Base-by-base conservation (phyloP, 2,113 vertebrate genomes). In the Meriones unguiculatus region DNA sequence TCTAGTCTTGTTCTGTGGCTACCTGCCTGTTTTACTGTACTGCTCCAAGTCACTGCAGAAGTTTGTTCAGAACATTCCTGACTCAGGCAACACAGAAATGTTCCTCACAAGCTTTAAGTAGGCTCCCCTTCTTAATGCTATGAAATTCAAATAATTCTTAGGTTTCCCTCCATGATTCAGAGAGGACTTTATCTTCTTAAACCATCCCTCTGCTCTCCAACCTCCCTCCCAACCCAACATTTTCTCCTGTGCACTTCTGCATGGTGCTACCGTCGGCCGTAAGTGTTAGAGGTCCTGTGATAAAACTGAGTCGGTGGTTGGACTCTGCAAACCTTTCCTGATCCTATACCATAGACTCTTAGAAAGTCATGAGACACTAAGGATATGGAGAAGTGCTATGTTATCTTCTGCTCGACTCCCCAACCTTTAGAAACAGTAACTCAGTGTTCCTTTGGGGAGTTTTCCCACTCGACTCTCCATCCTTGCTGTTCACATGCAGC, bases 111-210 rank as follows among this genome's bases (percentile, higher is more conserved):
- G n/a, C 41, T 91, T 77, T 93, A 91, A 93, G n/a, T 91, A 72
- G 85, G 94, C 72, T 17, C 28, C 92, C 13, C 89, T 73, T 82
- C 70, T 90, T 81, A 86, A 77, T 50, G 85, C 70, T 59, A 24
- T 54, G 88, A 38, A 32, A 80, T 41, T 8, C 22, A 59, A 25
- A 96, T 93, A 65, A 96, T 92, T 93, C 84, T 86, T 80, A 28
- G 70, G 75, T 97, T 95, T 69, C 65, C 12, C 20, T 98, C 52
- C 38, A 69, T 92, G 81, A 95, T 54, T 38, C 30, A 89, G 59
- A 82, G 62, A 91, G 35, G 64, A 72, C 73, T 67, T 2, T 77
- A n/a, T 82, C 93, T 90, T 93, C 35, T 97, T 67, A 96, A 35
- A 54, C 2, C 72, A 87, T 80, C 17, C 17, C 38, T n/a, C 22